Evolutionary conservation across 2,888 invertebrate species (phyloP).

Genomic region (Eulithis testata): DNA sequence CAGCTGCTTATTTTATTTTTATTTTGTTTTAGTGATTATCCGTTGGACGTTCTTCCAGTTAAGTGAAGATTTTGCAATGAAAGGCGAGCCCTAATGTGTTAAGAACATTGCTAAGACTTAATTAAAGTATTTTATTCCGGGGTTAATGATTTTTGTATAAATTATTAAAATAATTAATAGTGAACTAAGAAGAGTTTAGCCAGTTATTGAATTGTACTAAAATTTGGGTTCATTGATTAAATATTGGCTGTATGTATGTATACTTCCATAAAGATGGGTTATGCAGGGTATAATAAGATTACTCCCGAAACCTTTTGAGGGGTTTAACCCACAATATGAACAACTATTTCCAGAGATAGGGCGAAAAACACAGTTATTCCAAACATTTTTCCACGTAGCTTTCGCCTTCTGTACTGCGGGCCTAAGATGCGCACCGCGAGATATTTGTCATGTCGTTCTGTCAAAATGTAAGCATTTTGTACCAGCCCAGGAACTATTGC

Average conservation of each 20-base stretch:
- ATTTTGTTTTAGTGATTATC: conserved; percentile 42
- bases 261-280: not conserved
- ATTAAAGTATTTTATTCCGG: conserved; percentile 37
- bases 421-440: too few species aligned
- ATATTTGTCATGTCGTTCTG: too few species aligned
- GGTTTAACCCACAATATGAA: too few species aligned
- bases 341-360: too few species aligned
- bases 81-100: conserved; percentile 22
- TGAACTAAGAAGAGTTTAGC: conserved; percentile 1
- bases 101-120: conserved; percentile 38
- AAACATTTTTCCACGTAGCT: too few species aligned
- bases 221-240: not conserved
- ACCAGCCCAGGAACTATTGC: too few species aligned
- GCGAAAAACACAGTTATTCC: too few species aligned
- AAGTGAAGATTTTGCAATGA: conserved; percentile 44
- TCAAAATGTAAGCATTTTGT: too few species aligned
- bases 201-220: not conserved
- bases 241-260: not conserved
- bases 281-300: too few species aligned
- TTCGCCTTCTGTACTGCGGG: too few species aligned
- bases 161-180: conserved; percentile 9
- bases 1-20: too few species aligned
- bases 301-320: too few species aligned
- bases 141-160: conserved; percentile 38
- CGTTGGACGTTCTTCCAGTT: conserved; percentile 39